Base-by-base conservation (phyloP, 1,140 invertebrate species). In the Phortica variegata region DNA sequence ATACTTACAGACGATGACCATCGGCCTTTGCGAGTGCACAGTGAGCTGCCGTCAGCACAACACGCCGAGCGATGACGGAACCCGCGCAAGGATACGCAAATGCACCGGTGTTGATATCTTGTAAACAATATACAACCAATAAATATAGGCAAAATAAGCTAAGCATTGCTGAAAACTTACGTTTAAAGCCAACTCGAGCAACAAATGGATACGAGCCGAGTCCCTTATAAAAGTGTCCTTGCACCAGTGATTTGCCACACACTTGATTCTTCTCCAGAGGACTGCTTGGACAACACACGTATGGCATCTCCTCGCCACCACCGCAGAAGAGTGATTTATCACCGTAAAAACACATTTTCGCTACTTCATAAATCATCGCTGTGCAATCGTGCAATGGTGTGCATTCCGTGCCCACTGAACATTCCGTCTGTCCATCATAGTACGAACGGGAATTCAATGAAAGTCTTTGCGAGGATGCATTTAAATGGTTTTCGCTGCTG, bases 41-140 rank as follows among this genome's bases (percentile, higher is more conserved):
- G 58, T 88, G 86, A 2, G 85, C 87, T 0, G 86, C 86, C 2
- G 86, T 88, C 8, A 88, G 61, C 21, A 88, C 78, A 59, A 75
- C 72, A 9, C 71, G 60, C 1, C 80, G 80, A 3, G 80, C 81
- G 16, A 89, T 82, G 9, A 88, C 83, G 5, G 85, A 84, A 2
- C 85, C 86, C 34, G 84, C 82, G 59, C 87, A 89, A 0, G 85
- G 84, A 73, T 84, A 85, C 16, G 82, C 80, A 29, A 84, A 78
- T 32, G 81, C 80, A 17, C 82, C 82, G 3, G 77, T 82, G 8
- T 81, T 77, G 39, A 81, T 78, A 58, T 85, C 84, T 85, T 55
- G 20, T 72, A 32, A 2, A 13, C 9, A 1, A 34, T 9, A 12
- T 33, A 45, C 8, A 43, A 9, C 9, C 17, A 47, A 16, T 10